Evolutionary conservation across 2,888 invertebrate genomes (phyloP).

Genomic region (Tetragonula carbonaria): DNA sequence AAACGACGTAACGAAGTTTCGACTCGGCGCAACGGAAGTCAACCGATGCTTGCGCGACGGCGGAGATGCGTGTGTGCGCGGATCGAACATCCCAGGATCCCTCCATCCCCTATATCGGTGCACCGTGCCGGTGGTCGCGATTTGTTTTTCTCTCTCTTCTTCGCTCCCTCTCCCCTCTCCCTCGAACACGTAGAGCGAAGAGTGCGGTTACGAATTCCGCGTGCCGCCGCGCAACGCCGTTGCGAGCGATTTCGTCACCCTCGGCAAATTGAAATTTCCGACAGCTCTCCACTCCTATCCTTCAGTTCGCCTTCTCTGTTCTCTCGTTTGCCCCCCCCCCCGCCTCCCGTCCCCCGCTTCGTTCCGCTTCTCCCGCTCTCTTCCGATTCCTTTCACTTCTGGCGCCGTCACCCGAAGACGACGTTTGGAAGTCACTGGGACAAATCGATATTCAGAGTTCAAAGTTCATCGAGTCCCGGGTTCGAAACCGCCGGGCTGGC

Average conservation of each 20-base stretch:
- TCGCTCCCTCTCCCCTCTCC: no score
- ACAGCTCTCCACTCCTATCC: slow-evolving; percentile 39
- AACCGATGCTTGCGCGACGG: slow-evolving; percentile 58
- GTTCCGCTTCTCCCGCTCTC: neutral
- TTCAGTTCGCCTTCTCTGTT: slow-evolving; percentile 10
- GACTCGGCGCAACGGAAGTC: slow-evolving; percentile 65
- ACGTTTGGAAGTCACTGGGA: slow-evolving; percentile 62
- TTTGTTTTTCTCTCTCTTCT: slow-evolving; percentile 26
- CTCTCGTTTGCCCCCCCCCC: neutral
- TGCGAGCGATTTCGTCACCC: slow-evolving; percentile 57
- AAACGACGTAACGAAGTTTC: slow-evolving; percentile 72
- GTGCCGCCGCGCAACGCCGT: slow-evolving; percentile 13
- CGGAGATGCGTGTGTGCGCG: slow-evolving; percentile 30
- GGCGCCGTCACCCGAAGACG: slow-evolving; percentile 34
- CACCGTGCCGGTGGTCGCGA: slow-evolving; percentile 12
- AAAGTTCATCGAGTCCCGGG: slow-evolving; percentile 27
- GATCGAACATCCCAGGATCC: slow-evolving; percentile 8
- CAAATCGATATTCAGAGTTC: slow-evolving; percentile 64
- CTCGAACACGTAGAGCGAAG: slow-evolving; percentile 28
- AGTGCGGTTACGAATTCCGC: slow-evolving; percentile 53
- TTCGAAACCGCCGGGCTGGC: no score
- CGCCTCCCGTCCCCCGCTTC: neutral
- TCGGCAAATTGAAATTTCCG: slow-evolving; percentile 70
- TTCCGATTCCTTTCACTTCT: slow-evolving; percentile 31
- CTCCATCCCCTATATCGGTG: no score